Conservation (phyloP, 2,888 invertebrate genomes). For the Oxycera nigricornis region DNA sequence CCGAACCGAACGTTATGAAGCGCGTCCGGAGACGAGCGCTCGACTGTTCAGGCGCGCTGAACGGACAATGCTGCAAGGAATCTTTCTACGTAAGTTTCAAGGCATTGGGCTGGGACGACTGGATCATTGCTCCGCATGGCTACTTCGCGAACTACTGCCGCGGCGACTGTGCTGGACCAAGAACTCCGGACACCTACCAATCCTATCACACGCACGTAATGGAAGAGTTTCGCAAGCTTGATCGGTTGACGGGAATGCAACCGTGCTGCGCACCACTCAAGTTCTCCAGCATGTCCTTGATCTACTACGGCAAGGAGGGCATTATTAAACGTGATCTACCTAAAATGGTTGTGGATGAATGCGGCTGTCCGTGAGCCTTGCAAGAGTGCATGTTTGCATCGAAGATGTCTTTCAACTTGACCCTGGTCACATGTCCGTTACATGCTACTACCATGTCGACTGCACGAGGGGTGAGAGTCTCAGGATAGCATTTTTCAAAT, state of each 20-base stretch:
- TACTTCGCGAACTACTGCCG: conserved; percentile 95
- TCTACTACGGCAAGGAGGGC: conserved; percentile 86
- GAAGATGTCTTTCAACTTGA: neutral
- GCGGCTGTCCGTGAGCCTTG: conserved; percentile 82
- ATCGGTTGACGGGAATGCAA: conserved; percentile 78
- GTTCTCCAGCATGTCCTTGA: conserved; percentile 90
- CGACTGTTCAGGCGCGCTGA: conserved; percentile 75
- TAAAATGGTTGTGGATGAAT: conserved; percentile 96
- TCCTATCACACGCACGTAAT: conserved; percentile 91
- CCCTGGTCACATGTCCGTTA: too few relatives aligned
- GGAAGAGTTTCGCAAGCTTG: conserved; percentile 84
- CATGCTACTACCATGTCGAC: too few relatives aligned
- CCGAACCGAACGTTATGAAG: conserved; percentile 72
- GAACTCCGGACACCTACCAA: conserved; percentile 82
- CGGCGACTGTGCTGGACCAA: conserved; percentile 81
- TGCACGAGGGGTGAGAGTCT: too few relatives aligned
- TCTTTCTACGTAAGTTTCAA: conserved; percentile 91
- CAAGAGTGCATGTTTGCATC: neutral
- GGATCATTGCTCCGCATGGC: conserved; percentile 89
- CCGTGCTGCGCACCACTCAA: conserved; percentile 93
- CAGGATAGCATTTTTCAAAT: too few relatives aligned
- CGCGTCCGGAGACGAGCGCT: conserved; percentile 82
- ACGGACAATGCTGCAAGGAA: conserved; percentile 85
- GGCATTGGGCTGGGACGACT: conserved; percentile 92
- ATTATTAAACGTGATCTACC: conserved; percentile 93